Conservation (phyloP, 2,113 vertebrate species). For the Solea senegalensis region DNA sequence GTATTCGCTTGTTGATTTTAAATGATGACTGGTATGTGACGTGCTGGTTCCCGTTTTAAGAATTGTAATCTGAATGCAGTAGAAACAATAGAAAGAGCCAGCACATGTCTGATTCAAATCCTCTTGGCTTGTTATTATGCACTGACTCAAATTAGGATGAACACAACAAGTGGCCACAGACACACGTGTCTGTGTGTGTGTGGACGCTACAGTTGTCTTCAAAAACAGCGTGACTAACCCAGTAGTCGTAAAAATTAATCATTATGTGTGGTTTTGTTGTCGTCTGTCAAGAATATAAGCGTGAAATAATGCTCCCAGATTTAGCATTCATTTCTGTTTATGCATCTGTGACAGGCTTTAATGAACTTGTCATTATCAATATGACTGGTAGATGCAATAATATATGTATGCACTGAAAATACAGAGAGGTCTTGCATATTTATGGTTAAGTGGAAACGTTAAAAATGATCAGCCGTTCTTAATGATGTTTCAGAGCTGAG, state of each 20-base stretch:
- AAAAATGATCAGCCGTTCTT: conserved; percentile 63
- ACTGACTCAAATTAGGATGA: conserved; percentile 81
- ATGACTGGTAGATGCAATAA: conserved; percentile 85
- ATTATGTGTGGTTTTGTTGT: conserved; percentile 57
- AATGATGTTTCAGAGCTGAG: conserved; percentile 57
- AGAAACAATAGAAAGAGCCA: conserved; percentile 1
- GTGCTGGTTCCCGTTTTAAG: conserved; percentile 2
- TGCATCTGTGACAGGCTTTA: conserved; percentile 68
- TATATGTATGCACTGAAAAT: conserved; percentile 82
- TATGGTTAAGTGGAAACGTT: conserved; percentile 55
- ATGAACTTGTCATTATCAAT: conserved; percentile 75
- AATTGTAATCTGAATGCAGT: conserved; percentile 20
- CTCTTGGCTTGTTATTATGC: conserved; percentile 83
- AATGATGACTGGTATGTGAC: conserved; percentile 1
- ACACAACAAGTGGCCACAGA: conserved; percentile 45
- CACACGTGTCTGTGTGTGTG: conserved; percentile 1
- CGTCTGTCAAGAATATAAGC: conserved; percentile 46
- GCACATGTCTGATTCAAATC: conserved; percentile 1
- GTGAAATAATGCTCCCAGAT: conserved; percentile 52
- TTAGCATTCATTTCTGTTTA: conserved; percentile 67
- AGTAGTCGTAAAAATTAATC: conserved; percentile 64
- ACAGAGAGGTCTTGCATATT: conserved; percentile 75
- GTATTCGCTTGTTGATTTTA: conserved; percentile 21
- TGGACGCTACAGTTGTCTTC: conserved; percentile 62
- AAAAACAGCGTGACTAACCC: conserved; percentile 61